phyloP scores from a whole-genome alignment of 2,113 vertebrate genomes.

The Rhipidura dahli region DNA sequence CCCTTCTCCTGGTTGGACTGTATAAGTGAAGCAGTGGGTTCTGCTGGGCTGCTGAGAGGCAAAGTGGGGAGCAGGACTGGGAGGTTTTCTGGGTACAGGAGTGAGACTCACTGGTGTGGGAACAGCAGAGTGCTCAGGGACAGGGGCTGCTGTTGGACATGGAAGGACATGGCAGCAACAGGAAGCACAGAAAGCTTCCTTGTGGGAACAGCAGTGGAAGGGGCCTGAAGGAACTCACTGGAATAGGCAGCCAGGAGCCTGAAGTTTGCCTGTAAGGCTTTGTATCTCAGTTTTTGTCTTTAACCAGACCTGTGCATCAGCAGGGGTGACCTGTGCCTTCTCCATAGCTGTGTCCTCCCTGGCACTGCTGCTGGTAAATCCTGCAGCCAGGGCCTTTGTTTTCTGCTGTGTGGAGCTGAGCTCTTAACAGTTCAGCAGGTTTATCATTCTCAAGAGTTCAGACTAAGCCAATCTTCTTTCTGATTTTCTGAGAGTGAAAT shows the following conservation, averaged over 20 bases:
- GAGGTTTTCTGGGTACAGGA: not conserved
- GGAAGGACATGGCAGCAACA: not conserved
- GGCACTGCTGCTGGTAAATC: not conserved
- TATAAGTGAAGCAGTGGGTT: not conserved
- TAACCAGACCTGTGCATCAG: not conserved
- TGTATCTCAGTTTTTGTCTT: not conserved
- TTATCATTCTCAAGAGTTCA: not conserved
- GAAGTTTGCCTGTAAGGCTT: not conserved
- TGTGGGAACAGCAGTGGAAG: not conserved
- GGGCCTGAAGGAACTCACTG: not conserved
- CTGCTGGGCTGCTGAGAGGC: not conserved
- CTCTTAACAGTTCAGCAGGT: not conserved
- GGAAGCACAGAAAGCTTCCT: not conserved
- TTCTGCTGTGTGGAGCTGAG: not conserved
- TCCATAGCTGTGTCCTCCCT: not conserved
- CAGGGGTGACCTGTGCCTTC: not conserved
- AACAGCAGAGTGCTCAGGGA: not conserved
- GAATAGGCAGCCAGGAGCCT: not conserved
- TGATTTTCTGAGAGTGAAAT: not conserved
- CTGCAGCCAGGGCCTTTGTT: not conserved
- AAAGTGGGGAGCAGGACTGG: not conserved
- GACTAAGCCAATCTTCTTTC: slow-evolving; percentile 7
- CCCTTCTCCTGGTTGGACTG: not conserved
- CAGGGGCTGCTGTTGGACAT: not conserved
- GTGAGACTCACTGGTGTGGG: not conserved